phyloP scores from a whole-genome alignment of 2,888 invertebrate species.

The Heliconius aoede region DNA sequence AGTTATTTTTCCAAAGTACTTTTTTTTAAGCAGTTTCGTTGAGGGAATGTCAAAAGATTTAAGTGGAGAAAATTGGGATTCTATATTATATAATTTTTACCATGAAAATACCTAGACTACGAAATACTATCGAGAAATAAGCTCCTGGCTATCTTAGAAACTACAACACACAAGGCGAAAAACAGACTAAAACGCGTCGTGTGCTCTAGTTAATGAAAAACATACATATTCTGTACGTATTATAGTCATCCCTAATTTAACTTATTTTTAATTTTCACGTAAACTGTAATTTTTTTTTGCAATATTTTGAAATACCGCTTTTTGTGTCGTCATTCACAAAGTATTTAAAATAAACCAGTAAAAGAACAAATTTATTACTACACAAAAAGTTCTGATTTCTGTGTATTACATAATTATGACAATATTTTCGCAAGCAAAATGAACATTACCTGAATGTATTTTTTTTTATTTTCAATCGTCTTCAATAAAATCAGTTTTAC shows the following conservation, averaged over 20 bases:
- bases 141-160: slow-evolving; percentile 47
- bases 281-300: neutral
- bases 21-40: slow-evolving; percentile 2
- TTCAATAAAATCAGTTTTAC: neutral
- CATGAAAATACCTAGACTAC: slow-evolving; percentile 37
- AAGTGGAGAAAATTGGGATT: slow-evolving; percentile 32
- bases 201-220: slow-evolving; percentile 46
- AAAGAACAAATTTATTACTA: slow-evolving; percentile 4
- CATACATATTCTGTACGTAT: slow-evolving; percentile 37
- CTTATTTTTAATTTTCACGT: slow-evolving; percentile 18
- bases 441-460: neutral
- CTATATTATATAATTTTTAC: slow-evolving; percentile 34
- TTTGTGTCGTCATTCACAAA: neutral
- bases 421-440: neutral
- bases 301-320: neutral
- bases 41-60: slow-evolving; percentile 43
- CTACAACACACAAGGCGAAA: slow-evolving; percentile 45
- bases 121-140: slow-evolving; percentile 42
- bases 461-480: neutral
- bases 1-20: neutral
- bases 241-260: slow-evolving; percentile 29
- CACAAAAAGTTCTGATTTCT: neutral
- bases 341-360: slow-evolving; percentile 10
- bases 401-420: neutral
- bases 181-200: slow-evolving; percentile 31